A percentile compares a stretch with the other conserved stretches of the same genome.
These are phyloP conservation scores for Aelia acuminata DNA, from an alignment of 2,888 invertebrate species.

Conservation along the genomic window DNA sequence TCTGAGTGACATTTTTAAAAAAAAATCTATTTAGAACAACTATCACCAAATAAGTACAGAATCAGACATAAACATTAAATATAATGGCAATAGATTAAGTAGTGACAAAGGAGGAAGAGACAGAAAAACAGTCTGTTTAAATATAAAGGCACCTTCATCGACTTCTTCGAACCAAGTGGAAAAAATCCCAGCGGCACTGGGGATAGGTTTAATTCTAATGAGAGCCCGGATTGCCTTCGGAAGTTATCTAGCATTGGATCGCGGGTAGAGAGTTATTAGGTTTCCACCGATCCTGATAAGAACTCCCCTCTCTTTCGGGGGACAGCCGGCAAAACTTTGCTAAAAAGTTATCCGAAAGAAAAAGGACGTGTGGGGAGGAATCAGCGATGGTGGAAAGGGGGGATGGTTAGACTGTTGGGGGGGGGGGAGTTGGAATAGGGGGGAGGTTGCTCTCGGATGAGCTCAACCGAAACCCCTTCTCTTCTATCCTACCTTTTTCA, in stretches of 20 bases:
- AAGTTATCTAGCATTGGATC: not conserved
- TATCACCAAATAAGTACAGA: too few species aligned
- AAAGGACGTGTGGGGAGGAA: constrained; percentile 16
- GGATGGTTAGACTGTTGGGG: not conserved
- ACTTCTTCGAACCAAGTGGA: not conserved
- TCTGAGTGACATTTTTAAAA: too few species aligned
- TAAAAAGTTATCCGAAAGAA: constrained; percentile 39
- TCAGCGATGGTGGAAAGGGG: not conserved
- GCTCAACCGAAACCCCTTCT: constrained; percentile 29
- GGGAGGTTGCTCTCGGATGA: not conserved
- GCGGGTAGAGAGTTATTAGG: constrained; percentile 33
- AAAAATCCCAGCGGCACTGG: not conserved
- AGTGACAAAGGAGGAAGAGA: too few species aligned
- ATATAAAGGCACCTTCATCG: constrained; percentile 15
- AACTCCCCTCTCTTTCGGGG: not conserved
- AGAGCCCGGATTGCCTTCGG: not conserved
- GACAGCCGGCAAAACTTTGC: constrained; percentile 29
- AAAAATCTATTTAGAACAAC: too few species aligned
- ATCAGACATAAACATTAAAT: too few species aligned
- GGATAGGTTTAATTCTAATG: constrained; percentile 31
- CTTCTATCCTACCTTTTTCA: constrained; percentile 47
- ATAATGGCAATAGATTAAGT: too few species aligned
- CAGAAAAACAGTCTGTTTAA: not conserved
- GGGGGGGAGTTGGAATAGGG: not conserved
- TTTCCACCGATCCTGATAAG: constrained; percentile 29